Conservation (phyloP, 1,140 invertebrate species). For the Potamilus streckersoni region DNA sequence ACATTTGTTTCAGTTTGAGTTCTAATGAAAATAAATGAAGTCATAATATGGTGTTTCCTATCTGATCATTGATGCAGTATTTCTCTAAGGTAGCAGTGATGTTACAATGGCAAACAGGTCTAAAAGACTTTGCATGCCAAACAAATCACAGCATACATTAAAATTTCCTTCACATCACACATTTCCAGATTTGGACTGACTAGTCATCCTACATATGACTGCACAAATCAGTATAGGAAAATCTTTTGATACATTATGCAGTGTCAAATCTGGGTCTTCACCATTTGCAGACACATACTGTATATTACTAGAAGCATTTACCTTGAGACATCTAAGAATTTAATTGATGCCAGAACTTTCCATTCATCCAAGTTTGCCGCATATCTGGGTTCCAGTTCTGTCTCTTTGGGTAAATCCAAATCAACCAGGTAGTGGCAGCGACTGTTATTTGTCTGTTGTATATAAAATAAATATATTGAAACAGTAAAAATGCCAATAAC, state of each 20-base stretch:
- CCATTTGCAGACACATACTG: not conserved
- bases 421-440: slow-evolving; percentile 79
- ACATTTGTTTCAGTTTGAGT: too few species aligned
- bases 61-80: too few species aligned
- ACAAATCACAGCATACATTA: too few species aligned
- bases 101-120: too few species aligned
- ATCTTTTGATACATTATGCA: not conserved
- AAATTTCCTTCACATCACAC: too few species aligned
- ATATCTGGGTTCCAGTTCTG: slow-evolving; percentile 84
- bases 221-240: too few species aligned
- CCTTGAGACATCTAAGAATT: slow-evolving; percentile 83
- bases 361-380: slow-evolving; percentile 79
- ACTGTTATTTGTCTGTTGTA: slow-evolving; percentile 72
- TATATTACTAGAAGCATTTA: slow-evolving; percentile 44
- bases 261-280: not conserved
- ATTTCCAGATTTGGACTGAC: too few species aligned
- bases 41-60: too few species aligned
- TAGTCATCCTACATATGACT: too few species aligned
- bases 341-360: slow-evolving; percentile 78
- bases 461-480: not conserved
- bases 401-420: slow-evolving; percentile 80
- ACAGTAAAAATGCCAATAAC: not conserved
- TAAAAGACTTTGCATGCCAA: too few species aligned
- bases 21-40: too few species aligned
- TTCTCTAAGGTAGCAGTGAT: too few species aligned